Evolutionary conservation across 2,797 vertebrate species (phyloP).

Genomic region (Myotis daubentonii): DNA sequence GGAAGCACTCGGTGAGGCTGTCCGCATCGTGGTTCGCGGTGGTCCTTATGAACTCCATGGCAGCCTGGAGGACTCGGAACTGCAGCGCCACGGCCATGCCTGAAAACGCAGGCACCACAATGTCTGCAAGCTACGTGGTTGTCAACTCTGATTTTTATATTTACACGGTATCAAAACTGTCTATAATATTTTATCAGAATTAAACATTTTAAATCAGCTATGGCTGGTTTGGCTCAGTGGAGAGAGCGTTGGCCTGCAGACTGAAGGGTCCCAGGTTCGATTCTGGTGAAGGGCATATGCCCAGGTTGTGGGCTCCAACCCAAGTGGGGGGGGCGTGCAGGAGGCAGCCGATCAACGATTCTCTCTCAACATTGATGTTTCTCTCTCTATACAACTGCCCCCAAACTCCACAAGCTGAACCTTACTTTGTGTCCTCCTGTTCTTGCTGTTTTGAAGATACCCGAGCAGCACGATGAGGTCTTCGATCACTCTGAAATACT

Average conservation of each 20-base stretch:
- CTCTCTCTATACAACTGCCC: background rate
- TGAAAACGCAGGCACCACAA: conserved; percentile 76
- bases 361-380: too few species aligned
- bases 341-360: too few species aligned
- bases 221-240: too few species aligned
- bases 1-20: conserved; percentile 85
- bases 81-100: conserved; percentile 96
- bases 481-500: conserved; percentile 99
- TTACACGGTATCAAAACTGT: background rate
- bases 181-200: background rate
- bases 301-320: too few species aligned
- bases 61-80: conserved; percentile 95
- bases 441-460: conserved; percentile 96
- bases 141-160: conserved; percentile 20
- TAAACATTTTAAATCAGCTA: background rate
- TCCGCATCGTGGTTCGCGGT: conserved; percentile 93
- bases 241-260: too few species aligned
- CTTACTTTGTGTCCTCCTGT: conserved; percentile 94
- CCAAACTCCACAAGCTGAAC: conserved; percentile 49
- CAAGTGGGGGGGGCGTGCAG: too few species aligned
- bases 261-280: too few species aligned
- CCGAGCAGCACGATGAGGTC: conserved; percentile 97
- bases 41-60: conserved; percentile 95
- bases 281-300: too few species aligned
- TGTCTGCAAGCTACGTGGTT: conserved; percentile 40